Base-by-base conservation (phyloP, 2,888 invertebrate genomes). In the Agrotis ipsilon region DNA sequence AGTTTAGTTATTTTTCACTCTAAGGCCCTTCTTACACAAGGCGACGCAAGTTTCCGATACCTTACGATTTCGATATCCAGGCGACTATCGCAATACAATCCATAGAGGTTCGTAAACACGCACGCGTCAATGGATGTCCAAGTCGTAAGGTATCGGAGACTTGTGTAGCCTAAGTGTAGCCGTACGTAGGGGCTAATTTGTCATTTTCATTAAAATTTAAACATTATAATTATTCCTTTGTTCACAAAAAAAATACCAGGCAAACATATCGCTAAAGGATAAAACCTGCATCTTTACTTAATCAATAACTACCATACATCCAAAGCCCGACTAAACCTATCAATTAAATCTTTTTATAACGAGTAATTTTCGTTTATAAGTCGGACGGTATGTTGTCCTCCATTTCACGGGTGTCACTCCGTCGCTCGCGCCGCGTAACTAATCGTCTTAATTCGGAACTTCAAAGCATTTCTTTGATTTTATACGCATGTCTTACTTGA, bases 361-460 rank as follows among this genome's bases (percentile, higher is more conserved):
- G 60, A 24, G 16, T 54, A 39, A 49, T 58, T 24, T 71, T 52
- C 16, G 57, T 58, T 49, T 61, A 21, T 65, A 45, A 18, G 45
- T 62, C 49, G 24, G 54, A 67, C 52, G 52, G 59, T 68, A 75
- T 58, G 75, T 77, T 79, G 87, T 79, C 83, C 57, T 73, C 58
- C 82, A 86, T 89, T 89, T 86, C 86, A 89, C 88, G 89, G 80
- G 68, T 84, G 87, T 82, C 89, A 85, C 72, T 86, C 86, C 62
- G 58, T n/a, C 61, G 63, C 69, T 74, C 76, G 63, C 68, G 62
- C 76, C 75, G 79, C 80, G 81, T 73, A 72, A 77, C 85, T 61
- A 85, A 84, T 84, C 85, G 63, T 55, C 72, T 77, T 78, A 79
- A 82, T 85, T 81, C 80, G 77, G 79, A 71, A 61, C 68, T 73